A percentile compares a stretch with the other conserved stretches of the same genome.
Conservation (phyloP, 2,888 invertebrate species). For the Eledona agricola region DNA sequence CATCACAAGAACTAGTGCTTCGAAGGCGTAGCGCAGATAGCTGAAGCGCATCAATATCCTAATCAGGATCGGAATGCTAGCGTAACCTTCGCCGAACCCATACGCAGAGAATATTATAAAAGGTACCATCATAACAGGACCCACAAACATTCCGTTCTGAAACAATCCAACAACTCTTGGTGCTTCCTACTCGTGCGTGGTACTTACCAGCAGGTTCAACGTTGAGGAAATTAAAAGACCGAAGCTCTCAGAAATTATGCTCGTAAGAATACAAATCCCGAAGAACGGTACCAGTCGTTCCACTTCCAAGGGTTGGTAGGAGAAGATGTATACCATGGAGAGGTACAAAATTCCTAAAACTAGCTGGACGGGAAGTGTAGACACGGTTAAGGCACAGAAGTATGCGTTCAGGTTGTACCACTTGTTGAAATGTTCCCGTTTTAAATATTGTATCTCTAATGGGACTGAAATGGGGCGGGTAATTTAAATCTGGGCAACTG, state of each 20-base stretch:
- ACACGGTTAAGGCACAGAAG: constrained; percentile 77
- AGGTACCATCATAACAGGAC: constrained; percentile 87
- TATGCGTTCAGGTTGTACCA: constrained; percentile 86
- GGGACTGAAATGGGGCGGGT: constrained; percentile 75
- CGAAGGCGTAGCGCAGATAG: constrained; percentile 73
- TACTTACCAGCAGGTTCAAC: constrained; percentile 79
- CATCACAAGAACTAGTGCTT: constrained; percentile 81
- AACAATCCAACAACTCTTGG: constrained; percentile 46
- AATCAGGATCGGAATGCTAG: constrained; percentile 75
- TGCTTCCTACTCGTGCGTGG: constrained; percentile 7
- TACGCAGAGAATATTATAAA: constrained; percentile 87
- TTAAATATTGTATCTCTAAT: constrained; percentile 77
- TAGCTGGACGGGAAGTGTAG: constrained; percentile 77
- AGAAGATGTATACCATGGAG: constrained; percentile 75
- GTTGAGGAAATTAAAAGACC: constrained; percentile 79
- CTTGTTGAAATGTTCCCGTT: constrained; percentile 84
- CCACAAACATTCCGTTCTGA: constrained; percentile 89
- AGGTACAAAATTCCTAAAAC: constrained; percentile 74
- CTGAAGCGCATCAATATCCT: constrained; percentile 82
- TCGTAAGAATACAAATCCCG: constrained; percentile 74
- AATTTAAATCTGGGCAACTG: too few relatives aligned
- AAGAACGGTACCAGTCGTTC: constrained; percentile 75
- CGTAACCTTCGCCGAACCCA: constrained; percentile 82
- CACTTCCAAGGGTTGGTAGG: constrained; percentile 79
- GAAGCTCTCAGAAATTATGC: constrained; percentile 81